A percentile compares a stretch with the other conserved stretches of the same genome.
Conservation (phyloP, 2,113 vertebrate genomes). For the Agapornis roseicollis region DNA sequence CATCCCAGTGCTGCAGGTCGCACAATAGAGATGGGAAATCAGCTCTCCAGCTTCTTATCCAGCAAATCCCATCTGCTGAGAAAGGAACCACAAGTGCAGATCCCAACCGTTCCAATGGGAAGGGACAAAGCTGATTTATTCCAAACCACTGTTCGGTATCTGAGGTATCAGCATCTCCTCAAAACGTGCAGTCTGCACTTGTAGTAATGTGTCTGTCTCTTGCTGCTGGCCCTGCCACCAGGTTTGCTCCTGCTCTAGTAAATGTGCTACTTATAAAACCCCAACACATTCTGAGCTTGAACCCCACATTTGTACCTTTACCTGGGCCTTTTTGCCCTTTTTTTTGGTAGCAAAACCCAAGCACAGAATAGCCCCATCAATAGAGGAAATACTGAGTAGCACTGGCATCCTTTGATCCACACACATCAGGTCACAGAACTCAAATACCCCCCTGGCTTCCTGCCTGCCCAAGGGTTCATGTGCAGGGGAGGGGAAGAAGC, state of each 20-base stretch:
- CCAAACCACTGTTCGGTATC: neutral
- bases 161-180: neutral
- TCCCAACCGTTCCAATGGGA: neutral
- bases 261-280: neutral
- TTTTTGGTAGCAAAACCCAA: neutral
- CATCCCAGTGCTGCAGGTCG: neutral
- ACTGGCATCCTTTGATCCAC: neutral
- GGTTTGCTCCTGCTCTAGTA: neutral
- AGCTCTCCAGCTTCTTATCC: neutral
- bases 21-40: fast-evolving
- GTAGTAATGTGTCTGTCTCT: neutral
- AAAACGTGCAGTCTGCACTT: neutral
- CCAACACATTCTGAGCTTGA: neutral
- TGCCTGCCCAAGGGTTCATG: fast-evolving
- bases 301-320: neutral
- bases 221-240: neutral
- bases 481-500: too few species aligned
- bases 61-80: neutral
- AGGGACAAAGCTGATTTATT: neutral
- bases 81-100: neutral
- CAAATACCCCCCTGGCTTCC: neutral
- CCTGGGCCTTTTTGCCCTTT: neutral
- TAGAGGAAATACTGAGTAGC: fast-evolving
- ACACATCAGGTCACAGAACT: neutral
- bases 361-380: fast-evolving